These are phyloP conservation scores for Rotaria magnacalcarata DNA, from an alignment of 2,888 invertebrate species.

Conservation along the genomic window DNA sequence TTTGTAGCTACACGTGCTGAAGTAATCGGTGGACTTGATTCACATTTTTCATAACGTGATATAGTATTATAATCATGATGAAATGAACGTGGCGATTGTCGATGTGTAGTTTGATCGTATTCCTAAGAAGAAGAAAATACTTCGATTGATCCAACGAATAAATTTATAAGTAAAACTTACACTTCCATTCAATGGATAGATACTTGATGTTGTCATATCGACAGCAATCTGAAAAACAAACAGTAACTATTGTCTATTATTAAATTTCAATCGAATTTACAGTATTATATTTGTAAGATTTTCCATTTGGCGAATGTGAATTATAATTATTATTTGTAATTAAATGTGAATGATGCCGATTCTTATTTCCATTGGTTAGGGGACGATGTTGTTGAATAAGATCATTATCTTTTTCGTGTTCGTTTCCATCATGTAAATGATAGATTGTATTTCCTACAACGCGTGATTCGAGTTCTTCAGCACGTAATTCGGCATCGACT, in stretches of 20 bases:
- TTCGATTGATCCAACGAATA: no score
- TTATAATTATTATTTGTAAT: no score
- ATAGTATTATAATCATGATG: not conserved
- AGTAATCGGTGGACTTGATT: not conserved
- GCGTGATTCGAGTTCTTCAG: conserved; percentile 91
- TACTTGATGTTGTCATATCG: no score
- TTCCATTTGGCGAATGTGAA: conserved; percentile 64
- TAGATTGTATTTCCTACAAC: conserved; percentile 60
- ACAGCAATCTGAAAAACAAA: no score
- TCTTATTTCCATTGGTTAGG: not conserved
- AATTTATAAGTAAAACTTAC: no score
- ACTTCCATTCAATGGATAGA: no score
- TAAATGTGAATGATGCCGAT: not conserved
- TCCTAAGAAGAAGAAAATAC: not conserved
- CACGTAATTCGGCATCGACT: conserved; percentile 75
- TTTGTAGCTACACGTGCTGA: not conserved
- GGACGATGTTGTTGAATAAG: not conserved
- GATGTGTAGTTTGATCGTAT: not conserved
- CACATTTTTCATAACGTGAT: conserved; percentile 50
- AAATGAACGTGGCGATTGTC: not conserved
- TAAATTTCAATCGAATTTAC: conserved; percentile 65
- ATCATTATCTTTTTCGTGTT: not conserved
- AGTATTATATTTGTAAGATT: conserved; percentile 87
- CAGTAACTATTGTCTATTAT: no score
- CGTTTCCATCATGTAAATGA: not conserved